phyloP scores from a whole-genome alignment of 1,140 invertebrate genomes.

The Trissolcus basalis region DNA sequence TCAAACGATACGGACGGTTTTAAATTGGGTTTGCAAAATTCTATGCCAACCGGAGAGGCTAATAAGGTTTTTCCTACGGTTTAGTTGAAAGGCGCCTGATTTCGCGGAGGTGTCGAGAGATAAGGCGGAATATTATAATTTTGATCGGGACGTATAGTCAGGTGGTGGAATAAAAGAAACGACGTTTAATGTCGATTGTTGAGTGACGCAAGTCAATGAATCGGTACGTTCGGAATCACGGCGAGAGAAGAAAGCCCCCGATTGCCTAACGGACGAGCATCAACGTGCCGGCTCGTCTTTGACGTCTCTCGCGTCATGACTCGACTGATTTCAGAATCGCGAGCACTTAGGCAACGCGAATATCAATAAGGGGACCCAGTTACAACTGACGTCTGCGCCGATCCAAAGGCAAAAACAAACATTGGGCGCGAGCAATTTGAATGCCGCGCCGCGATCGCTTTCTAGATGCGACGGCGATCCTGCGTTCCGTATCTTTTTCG shows the following conservation, averaged over 20 bases:
- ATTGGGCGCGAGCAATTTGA: conserved; percentile 38
- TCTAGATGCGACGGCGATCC: conserved; percentile 24
- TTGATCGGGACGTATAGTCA: not conserved
- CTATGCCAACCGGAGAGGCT: too few relatives aligned
- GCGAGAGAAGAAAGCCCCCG: conserved; percentile 41
- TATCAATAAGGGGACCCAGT: conserved; percentile 64
- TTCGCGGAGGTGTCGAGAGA: too few relatives aligned
- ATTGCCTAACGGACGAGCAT: conserved; percentile 43
- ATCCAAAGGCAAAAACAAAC: conserved; percentile 36
- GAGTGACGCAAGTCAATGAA: conserved; percentile 49
- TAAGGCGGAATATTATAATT: conserved; percentile 13
- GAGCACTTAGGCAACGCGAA: conserved; percentile 62
- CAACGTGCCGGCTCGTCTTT: conserved; percentile 32
- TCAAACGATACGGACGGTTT: too few relatives aligned
- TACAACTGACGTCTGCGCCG: conserved; percentile 53
- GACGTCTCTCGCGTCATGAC: conserved; percentile 46
- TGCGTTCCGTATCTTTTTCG: conserved; percentile 22
- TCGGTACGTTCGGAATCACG: conserved; percentile 30
- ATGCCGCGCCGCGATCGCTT: conserved; percentile 36
- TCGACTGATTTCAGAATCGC: conserved; percentile 55
- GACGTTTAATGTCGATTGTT: conserved; percentile 39
- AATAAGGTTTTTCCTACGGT: too few relatives aligned
- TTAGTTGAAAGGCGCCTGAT: too few relatives aligned
- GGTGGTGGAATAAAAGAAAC: conserved; percentile 4
- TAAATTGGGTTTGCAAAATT: too few relatives aligned